phyloP scores from a whole-genome alignment of 2,113 vertebrate species.

The Micromys minutus region DNA sequence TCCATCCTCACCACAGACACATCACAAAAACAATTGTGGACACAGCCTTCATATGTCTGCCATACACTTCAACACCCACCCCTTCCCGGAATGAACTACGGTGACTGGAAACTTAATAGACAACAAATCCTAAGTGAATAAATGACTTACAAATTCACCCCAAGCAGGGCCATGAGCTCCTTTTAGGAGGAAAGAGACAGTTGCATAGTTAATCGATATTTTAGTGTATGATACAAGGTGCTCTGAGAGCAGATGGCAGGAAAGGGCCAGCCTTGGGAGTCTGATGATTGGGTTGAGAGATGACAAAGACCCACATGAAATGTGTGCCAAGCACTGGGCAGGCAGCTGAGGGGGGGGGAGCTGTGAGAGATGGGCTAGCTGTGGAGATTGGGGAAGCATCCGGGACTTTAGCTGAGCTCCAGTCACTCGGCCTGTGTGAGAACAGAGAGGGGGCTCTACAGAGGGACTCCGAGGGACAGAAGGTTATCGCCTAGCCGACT shows the following conservation, averaged over 20 bases:
- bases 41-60: background rate
- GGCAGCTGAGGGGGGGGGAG: too few relatives aligned
- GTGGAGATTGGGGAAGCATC: background rate
- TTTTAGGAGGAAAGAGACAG: background rate
- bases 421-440: background rate
- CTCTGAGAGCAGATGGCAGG: background rate
- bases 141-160: background rate
- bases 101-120: background rate
- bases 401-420: background rate
- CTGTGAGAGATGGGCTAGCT: too few relatives aligned
- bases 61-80: fast-evolving
- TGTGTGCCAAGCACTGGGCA: fast-evolving
- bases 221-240: background rate
- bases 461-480: background rate
- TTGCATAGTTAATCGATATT: background rate
- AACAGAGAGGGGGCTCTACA: background rate
- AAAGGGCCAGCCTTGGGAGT: background rate
- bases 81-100: background rate
- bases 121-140: background rate
- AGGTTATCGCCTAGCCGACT: background rate
- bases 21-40: background rate
- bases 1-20: background rate
- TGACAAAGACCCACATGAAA: background rate
- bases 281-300: background rate
- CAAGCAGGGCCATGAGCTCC: background rate